Evolutionary conservation across 2,888 invertebrate species (phyloP), one percentile per base, ranked within the genome.

Genomic region (Mantis religiosa): DNA sequence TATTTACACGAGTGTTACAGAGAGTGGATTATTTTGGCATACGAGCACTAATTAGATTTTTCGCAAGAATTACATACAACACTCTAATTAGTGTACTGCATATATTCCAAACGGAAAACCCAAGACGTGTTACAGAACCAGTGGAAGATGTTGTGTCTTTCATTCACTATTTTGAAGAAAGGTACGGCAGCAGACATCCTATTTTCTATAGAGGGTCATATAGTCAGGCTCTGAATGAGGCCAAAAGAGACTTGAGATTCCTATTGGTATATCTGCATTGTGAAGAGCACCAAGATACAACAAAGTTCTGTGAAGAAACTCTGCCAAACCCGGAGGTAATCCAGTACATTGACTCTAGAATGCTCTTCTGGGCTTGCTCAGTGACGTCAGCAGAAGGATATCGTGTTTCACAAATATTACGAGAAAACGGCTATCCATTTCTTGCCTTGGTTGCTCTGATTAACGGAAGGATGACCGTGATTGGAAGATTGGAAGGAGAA

Each of bases 131-230:
- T 84, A 97, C 98, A 87, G 98, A 99, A 94, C 98, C 99, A 2
- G 93, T 98, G 9, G 97, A 97, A 90, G 99, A 99, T 95, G 98
- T 99, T 28, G 95, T 97, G 93, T 95, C 95, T 90, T 99, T 99
- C 93, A 97, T 98, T 91, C 95, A 95, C 90, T 94, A 95, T 89
- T 99, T 97, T 93, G 96, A 98, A 92, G 96, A 96, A 90, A 96
- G 95, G 91, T 99, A 96, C 93, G 96, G 96, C 54, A 95, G 94
- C 87, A 94, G 94, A 87, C 99, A 99, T 93, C 99, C 99, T 14
- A 97, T 97, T 88, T 99, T 99, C 94, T 98, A 98, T 93, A 97
- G 98, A 93, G 98, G 98, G 90, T 98, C 98, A 41, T 99, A 98
- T 93, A 96, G 97, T 91, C 98, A 98, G 94, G 99, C 98, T 81